Percentiles rank a stretch among this genome's conserved stretches.
Evolutionary conservation across 2,113 vertebrate genomes (phyloP).

Genomic region (Oxyura jamaicensis): DNA sequence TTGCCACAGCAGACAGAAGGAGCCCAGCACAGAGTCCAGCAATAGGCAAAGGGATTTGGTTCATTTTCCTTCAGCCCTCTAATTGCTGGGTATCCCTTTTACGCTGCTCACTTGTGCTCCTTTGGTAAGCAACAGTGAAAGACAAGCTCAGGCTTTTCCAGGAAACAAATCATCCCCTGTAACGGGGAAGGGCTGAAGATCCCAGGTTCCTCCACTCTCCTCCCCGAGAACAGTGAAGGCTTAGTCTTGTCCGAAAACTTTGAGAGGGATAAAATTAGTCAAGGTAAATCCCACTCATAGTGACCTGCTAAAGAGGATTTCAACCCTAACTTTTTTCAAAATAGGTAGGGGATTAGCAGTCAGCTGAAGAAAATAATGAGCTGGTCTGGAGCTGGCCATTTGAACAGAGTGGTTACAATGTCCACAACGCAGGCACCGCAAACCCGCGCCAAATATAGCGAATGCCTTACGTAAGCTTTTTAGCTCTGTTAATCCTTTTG

Average conservation of each 20-base stretch:
- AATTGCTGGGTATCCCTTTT: background rate
- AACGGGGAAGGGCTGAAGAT: background rate
- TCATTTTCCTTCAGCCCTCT: background rate
- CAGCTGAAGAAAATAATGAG: background rate
- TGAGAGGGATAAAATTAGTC: background rate
- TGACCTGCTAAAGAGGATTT: background rate
- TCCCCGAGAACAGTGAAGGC: background rate
- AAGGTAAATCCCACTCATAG: background rate
- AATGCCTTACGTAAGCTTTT: slow-evolving; percentile 10
- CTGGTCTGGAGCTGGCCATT: background rate
- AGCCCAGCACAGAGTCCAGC: background rate
- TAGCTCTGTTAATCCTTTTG: slow-evolving; percentile 24
- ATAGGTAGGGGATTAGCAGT: background rate
- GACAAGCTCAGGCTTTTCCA: background rate
- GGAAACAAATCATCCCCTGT: no score
- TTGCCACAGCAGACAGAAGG: background rate
- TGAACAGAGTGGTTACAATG: background rate
- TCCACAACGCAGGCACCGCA: background rate
- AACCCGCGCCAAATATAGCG: background rate
- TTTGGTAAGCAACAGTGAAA: background rate
- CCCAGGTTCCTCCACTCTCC: background rate
- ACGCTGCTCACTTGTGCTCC: background rate
- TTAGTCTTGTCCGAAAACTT: background rate
- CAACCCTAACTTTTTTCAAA: background rate
- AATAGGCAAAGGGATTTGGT: background rate